These are phyloP conservation scores for Mus musculus DNA, from an alignment of 2,113 vertebrate genomes.

Conservation along the genomic window DNA sequence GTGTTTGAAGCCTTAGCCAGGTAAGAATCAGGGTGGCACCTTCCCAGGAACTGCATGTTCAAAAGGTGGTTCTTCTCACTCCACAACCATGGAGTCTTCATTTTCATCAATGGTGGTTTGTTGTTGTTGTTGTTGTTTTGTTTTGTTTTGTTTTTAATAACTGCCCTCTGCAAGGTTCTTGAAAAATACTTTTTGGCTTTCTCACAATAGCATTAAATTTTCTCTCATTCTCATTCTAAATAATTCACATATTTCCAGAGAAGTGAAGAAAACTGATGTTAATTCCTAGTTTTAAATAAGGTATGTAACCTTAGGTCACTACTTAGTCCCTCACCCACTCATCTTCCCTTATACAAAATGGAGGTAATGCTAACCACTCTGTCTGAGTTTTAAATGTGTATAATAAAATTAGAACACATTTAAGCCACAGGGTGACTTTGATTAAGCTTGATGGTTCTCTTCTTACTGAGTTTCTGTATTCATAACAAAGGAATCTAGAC, in stretches of 20 bases:
- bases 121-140: too few relatives aligned
- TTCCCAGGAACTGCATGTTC: not conserved
- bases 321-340: not conserved
- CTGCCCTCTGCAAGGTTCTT: not conserved
- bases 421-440: conserved; percentile 10
- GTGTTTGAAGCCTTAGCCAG: not conserved
- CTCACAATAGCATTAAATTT: not conserved
- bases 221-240: conserved; percentile 12
- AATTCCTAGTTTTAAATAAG: not conserved
- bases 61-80: not conserved
- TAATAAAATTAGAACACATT: not conserved
- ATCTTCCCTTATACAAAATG: not conserved
- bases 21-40: not conserved
- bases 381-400: not conserved
- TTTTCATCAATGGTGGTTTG: not conserved
- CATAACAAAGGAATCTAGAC: conserved; percentile 19
- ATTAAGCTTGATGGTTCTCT: not conserved
- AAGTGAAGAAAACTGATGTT: not conserved
- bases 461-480: not conserved
- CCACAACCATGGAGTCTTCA: not conserved
- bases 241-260: not conserved
- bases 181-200: not conserved
- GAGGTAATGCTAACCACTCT: not conserved
- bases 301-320: not conserved
- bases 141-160: not conserved